Evolutionary conservation across 1,140 invertebrate genomes (phyloP), one percentile per base, ranked within the genome.

Genomic region (Thereuonema tuberculata): DNA sequence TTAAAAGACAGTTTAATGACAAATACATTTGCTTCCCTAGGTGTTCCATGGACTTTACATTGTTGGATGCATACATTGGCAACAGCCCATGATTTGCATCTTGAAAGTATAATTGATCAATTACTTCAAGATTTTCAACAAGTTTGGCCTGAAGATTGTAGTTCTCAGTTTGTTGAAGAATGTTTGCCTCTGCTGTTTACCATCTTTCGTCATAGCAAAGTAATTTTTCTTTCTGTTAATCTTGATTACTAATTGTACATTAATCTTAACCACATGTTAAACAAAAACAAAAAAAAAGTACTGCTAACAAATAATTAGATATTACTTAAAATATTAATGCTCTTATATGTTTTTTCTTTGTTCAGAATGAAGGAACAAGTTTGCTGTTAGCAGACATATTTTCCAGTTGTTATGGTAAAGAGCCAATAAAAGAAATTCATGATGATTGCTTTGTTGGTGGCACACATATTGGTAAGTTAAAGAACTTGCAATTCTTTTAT

Each of bases 11-110:
- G n/a, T n/a, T n/a, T n/a, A n/a, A n/a, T n/a, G n/a, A n/a, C n/a
- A n/a, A n/a, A n/a, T n/a, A n/a, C n/a, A n/a, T n/a, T n/a, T n/a
- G n/a, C n/a, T n/a, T n/a, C n/a, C n/a, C n/a, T 47, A 57, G 86
- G 88, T 25, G 84, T 93, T 1, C 83, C 87, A 1, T 93, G 89
- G 90, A 91, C 87, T 0, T 69, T 92, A 15, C 88, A 93, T 68
- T 89, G 87, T 65, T 94, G 89, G 89, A 90, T 90, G 79, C 81
- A 88, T 64, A 89, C 87, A n/a, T 71, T 94, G 1, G 82, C 83
- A 1, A 89, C 86, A 0, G 89, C 89, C 0, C 85, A 90, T 61
- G 87, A 89, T 58, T 78, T 85, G 62, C 77, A 85, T 61, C 75
- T 90, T 53, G 88, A 92, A 65, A 82, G 82, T 28, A 83, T 92